Evolutionary conservation across 23 tunicate species (phyloP), one percentile per base, ranked within the genome.

Genomic region (Diplosoma virens): DNA sequence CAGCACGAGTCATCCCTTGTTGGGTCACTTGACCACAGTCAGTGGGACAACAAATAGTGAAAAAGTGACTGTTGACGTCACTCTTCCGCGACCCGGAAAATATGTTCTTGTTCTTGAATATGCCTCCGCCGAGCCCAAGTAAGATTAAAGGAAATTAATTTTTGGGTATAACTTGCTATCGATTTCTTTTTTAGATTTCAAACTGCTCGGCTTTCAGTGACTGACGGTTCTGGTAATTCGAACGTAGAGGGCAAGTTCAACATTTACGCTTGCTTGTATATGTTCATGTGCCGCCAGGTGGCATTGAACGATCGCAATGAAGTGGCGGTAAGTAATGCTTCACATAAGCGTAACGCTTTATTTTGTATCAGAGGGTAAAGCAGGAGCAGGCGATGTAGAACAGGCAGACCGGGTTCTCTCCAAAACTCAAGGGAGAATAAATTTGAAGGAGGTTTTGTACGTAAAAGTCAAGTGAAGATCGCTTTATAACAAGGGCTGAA

Each of bases 221-320:
- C 79, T 18, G 86, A 81, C 58, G 79, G 86, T 3, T 87, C 83
- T 0, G 85, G 87, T 21, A 66, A 84, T 46, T 46, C 67, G 1
- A 70, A 64, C 59, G 55, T 63, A 23, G 48, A 81, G 31, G 83
- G 67, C 3, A 79, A 66, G 48, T 88, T 88, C 75, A 95, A 95
- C 70, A 69, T 91, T 71, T 95, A 80, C 67, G 28, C 93, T 56
- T 95, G 99, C 66, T 53, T 60, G 22, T 95, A 84, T 59, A 76
- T 85, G 32, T 95, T 95, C 81, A 25, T 81, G 23, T 95, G 99
- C 66, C 81, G 99, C 30, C 99, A 95, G 76, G 99, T 95, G 21
- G 99, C 96, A 21, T 79, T 95, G 14, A 82, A 75, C 5, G 60
- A 53, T 32, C 69, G 83, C 32, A 67, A 85, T 66, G 84, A 86